Conservation (phyloP, 92 coral and sea anemone species). For the Zoanthus gigantus region DNA sequence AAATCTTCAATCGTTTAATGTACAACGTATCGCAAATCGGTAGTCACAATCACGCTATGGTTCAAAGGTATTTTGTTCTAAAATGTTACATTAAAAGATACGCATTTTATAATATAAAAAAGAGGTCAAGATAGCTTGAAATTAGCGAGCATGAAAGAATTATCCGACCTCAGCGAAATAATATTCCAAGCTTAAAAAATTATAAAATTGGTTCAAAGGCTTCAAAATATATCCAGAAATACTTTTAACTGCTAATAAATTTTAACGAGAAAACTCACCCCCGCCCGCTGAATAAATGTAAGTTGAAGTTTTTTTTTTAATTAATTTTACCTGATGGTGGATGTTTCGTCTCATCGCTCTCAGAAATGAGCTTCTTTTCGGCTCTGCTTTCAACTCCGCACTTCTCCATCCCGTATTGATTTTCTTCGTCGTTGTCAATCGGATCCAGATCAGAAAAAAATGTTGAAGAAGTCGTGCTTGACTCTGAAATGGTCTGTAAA, state of each 20-base stretch:
- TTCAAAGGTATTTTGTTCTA: neutral
- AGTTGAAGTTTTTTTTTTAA: neutral
- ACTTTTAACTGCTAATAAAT: neutral
- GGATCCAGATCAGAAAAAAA: slow-evolving; percentile 72
- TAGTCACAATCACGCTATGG: neutral
- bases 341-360: slow-evolving; percentile 53
- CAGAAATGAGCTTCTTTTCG: slow-evolving; percentile 46
- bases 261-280: slow-evolving; percentile 33
- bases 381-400: slow-evolving; percentile 21
- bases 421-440: slow-evolving; percentile 50
- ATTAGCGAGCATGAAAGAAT: neutral
- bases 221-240: neutral
- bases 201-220: neutral
- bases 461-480: slow-evolving; percentile 80
- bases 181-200: too few species aligned
- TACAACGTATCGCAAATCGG: slow-evolving; percentile 7
- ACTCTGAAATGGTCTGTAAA: slow-evolving; percentile 79
- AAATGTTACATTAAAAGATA: neutral
- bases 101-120: neutral
- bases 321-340: slow-evolving; percentile 66
- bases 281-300: slow-evolving; percentile 31
- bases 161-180: too few species aligned
- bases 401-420: slow-evolving; percentile 5
- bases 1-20: slow-evolving; percentile 16
- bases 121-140: neutral